phyloP scores from a whole-genome alignment of 2,113 vertebrate genomes.

The Peromyscus polionotus region DNA sequence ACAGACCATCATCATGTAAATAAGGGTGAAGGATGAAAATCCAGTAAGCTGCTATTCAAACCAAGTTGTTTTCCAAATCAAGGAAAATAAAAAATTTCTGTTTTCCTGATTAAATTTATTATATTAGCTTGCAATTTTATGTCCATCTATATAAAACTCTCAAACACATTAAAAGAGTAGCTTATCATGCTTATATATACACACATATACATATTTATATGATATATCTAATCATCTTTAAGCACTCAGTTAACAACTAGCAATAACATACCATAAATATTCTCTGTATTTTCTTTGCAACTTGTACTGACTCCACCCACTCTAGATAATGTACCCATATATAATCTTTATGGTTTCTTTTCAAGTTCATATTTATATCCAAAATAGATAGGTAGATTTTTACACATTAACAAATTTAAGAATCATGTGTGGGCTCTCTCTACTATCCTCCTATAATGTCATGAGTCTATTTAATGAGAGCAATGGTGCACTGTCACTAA shows the following conservation, averaged over 20 bases:
- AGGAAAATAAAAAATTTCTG: background rate
- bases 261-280: constrained; percentile 8
- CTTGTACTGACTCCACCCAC: background rate
- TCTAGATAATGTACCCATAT: background rate
- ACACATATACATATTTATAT: background rate
- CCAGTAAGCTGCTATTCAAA: background rate
- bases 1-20: background rate
- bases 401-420: background rate
- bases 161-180: background rate
- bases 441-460: background rate
- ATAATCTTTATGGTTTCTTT: background rate
- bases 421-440: background rate
- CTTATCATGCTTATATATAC: background rate
- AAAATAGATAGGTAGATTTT: constrained; percentile 24
- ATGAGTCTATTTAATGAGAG: background rate
- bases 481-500: background rate
- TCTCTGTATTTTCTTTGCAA: background rate
- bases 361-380: background rate
- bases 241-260: background rate
- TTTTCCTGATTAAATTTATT: background rate
- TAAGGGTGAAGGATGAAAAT: background rate
- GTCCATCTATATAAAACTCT: background rate
- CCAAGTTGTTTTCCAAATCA: background rate
- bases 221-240: background rate
- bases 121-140: constrained; percentile 9